These are phyloP conservation scores for Solenopsis fugax DNA, from an alignment of 1,140 invertebrate species.

Conservation along the genomic window DNA sequence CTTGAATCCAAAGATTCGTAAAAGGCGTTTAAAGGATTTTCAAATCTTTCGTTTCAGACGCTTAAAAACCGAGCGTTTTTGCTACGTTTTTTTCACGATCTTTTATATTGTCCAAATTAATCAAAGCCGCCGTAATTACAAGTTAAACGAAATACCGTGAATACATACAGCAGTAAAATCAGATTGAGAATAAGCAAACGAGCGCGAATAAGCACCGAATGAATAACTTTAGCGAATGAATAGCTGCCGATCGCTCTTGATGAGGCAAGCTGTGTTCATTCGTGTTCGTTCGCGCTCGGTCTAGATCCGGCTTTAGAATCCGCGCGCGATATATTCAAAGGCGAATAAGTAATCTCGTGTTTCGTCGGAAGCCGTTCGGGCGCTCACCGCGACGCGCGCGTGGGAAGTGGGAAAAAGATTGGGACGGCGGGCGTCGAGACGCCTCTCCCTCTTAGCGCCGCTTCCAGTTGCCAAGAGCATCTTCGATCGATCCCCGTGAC, in stretches of 20 bases:
- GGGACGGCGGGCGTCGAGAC: slow-evolving; percentile 41
- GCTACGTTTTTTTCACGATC: background rate
- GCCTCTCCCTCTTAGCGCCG: slow-evolving; percentile 60
- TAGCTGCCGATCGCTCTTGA: background rate
- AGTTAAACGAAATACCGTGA: background rate
- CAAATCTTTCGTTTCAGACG: background rate
- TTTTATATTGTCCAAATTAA: background rate
- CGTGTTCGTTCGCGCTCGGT: background rate
- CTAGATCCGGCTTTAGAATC: background rate
- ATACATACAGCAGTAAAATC: background rate
- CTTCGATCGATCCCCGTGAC: slow-evolving; percentile 79
- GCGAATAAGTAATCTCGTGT: slow-evolving; percentile 24
- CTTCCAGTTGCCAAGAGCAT: slow-evolving; percentile 63
- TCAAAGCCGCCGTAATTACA: background rate
- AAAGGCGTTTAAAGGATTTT: background rate
- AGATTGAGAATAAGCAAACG: background rate
- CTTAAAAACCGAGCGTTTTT: background rate
- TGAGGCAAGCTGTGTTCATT: background rate
- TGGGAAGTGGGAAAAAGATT: slow-evolving; percentile 51
- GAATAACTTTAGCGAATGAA: background rate
- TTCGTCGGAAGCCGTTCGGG: background rate
- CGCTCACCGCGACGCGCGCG: slow-evolving; percentile 15
- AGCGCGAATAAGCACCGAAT: background rate
- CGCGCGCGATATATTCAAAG: background rate
- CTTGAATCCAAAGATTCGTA: background rate